These are phyloP conservation scores for Brachyistius frenatus DNA, from an alignment of 2,113 vertebrate genomes.

Conservation along the genomic window DNA sequence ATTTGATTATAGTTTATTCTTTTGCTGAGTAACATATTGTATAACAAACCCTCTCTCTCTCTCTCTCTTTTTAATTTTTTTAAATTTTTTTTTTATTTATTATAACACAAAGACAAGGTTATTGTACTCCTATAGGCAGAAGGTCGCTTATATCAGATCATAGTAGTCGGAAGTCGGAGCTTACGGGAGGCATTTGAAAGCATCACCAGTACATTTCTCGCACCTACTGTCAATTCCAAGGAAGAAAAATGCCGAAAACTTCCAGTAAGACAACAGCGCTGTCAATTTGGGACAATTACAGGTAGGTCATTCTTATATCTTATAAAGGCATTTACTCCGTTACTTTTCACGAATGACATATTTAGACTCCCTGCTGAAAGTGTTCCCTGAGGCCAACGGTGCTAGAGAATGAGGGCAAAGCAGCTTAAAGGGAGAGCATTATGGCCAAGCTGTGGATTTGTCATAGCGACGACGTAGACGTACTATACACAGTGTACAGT, in stretches of 20 bases:
- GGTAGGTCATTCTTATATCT: slow-evolving; percentile 57
- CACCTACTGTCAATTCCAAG: slow-evolving; percentile 61
- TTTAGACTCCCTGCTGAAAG: slow-evolving; percentile 25
- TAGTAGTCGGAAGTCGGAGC: not conserved
- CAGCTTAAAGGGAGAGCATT: slow-evolving; percentile 81
- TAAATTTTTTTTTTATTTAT: not conserved
- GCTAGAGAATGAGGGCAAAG: slow-evolving; percentile 81
- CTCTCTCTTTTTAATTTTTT: no score
- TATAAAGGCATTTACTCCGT: not conserved
- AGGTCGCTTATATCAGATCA: not conserved
- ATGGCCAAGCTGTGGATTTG: slow-evolving; percentile 57
- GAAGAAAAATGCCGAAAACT: slow-evolving; percentile 70
- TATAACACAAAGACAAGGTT: not conserved
- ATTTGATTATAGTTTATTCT: not conserved
- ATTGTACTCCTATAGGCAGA: no score
- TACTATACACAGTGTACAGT: not conserved
- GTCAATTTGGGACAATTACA: slow-evolving; percentile 11
- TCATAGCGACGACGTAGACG: slow-evolving; percentile 29
- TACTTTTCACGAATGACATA: slow-evolving; percentile 33
- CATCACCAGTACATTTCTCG: slow-evolving; percentile 61
- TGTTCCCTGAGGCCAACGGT: slow-evolving; percentile 61
- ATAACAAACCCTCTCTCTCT: no score
- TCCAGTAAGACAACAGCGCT: slow-evolving; percentile 22
- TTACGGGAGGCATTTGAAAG: slow-evolving; percentile 45
- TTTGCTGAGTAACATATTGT: not conserved